Evolutionary conservation across 2,113 vertebrate species (phyloP), one percentile per base, ranked within the genome.

Genomic region (Barbus barbus): DNA sequence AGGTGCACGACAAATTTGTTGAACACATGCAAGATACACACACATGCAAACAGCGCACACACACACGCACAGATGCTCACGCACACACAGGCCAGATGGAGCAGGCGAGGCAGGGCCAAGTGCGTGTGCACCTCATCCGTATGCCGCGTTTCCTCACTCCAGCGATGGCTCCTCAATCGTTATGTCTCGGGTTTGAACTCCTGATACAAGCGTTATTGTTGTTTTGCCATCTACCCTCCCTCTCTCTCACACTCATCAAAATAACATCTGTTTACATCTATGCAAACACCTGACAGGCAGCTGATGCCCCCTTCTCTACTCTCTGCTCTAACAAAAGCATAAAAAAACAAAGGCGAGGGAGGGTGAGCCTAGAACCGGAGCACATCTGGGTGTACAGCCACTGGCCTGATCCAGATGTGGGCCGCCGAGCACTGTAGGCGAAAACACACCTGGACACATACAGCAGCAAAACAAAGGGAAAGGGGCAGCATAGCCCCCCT

Each of bases 191-290:
- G 91, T 92, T 89, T 86, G 88, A 87, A 86, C 85, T 69, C 71
- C 48, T 76, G 48, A 79, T 5, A 63, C 84, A 77, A 84, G 86
- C 86, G 46, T 31, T 38, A 90, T 91, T 90, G 88, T 92, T 89
- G 86, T 86, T 92, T 90, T 82, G n/a, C 79, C 41, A 26, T 46
- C 28, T 60, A 14, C 73, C 72, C 76, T 46, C 76, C 46, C 72
- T 36, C 33, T 28, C 86, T 74, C 87, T 84, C 86, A 78, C 82
- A 82, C 86, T 89, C 90, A 92, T 93, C 92, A 94, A 93, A 94
- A 94, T 93, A 94, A 94, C 94, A 95, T 94, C 94, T 94, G 94
- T 92, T 90, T 88, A 88, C 89, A 82, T 91, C 90, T 87, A 91
- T 88, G 90, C 90, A 93, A 88, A 92, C 92, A 94, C 93, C 94